Evolutionary conservation across 2,888 invertebrate species (phyloP).

Genomic region (Luperina testacea): DNA sequence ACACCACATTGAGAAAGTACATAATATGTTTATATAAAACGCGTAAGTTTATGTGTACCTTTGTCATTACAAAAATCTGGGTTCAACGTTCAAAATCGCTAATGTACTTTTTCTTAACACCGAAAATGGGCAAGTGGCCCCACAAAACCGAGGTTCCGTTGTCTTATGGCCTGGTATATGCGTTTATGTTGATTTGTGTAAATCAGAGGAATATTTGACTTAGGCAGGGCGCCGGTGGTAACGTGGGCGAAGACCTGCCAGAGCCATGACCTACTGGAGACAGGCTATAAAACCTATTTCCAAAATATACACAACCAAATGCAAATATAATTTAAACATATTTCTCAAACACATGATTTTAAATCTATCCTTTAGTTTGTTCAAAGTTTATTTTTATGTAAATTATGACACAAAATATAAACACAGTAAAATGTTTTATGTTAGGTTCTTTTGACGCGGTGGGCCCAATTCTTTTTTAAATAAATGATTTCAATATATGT

Average conservation of each 20-base stretch:
- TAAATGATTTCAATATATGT: conserved; percentile 38
- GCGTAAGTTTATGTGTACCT: neutral
- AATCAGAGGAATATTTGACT: conserved; percentile 62
- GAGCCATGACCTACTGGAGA: conserved; percentile 70
- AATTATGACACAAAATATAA: conserved; percentile 35
- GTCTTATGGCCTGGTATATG: conserved; percentile 48
- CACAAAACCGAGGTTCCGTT: conserved; percentile 35
- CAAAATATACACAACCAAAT: conserved; percentile 35
- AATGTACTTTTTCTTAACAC: conserved; percentile 37
- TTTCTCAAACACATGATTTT: conserved; percentile 28
- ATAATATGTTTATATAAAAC: neutral
- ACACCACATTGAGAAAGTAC: neutral
- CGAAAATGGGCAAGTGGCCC: conserved; percentile 36
- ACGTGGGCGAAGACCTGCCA: conserved; percentile 69
- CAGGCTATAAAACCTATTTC: conserved; percentile 60
- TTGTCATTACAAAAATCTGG: conserved; percentile 4
- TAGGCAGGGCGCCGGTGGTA: conserved; percentile 64
- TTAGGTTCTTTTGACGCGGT: conserved; percentile 22
- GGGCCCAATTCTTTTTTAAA: conserved; percentile 27
- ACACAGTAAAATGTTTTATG: conserved; percentile 42
- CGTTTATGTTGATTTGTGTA: conserved; percentile 64
- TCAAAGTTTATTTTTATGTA: conserved; percentile 24
- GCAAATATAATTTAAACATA: conserved; percentile 27
- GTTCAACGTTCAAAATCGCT: conserved; percentile 22
- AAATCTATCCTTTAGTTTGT: conserved; percentile 26